Evolutionary conservation across 1,140 invertebrate species (phyloP).

Genomic region (Pachyrhynchus sulphureomaculatus): DNA sequence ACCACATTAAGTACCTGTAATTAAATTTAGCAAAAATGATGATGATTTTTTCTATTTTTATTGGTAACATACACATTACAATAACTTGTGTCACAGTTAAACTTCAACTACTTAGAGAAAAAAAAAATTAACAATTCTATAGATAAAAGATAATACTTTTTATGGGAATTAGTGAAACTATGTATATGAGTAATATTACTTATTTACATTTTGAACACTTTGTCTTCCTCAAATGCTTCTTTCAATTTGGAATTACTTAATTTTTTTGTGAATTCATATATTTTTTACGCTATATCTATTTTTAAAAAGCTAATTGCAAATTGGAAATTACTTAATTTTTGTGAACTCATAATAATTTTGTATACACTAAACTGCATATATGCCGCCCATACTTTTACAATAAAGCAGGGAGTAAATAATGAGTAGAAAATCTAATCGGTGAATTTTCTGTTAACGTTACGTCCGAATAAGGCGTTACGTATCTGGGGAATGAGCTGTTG

Average conservation of each 20-base stretch:
- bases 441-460: slow-evolving; percentile 95
- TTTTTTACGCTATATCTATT: too few species aligned
- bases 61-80: slow-evolving; percentile 1
- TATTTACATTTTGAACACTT: slow-evolving; percentile 1
- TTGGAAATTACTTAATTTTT: too few species aligned
- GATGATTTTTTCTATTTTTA: slow-evolving; percentile 1
- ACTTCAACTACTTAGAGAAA: neutral
- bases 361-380: too few species aligned
- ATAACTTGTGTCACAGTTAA: slow-evolving; percentile 2
- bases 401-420: neutral
- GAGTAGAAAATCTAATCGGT: slow-evolving; percentile 77
- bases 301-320: too few species aligned
- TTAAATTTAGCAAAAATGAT: too few species aligned
- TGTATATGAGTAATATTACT: neutral
- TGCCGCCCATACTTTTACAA: neutral
- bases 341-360: too few species aligned
- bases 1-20: too few species aligned
- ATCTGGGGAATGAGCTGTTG: slow-evolving; percentile 92
- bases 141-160: slow-evolving; percentile 5
- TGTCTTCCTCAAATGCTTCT: neutral
- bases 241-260: neutral
- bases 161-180: neutral
- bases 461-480: slow-evolving; percentile 89
- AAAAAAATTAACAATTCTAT: neutral
- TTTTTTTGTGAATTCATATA: too few species aligned